Evolutionary conservation across 2,113 vertebrate genomes (phyloP).

Genomic region (Cynocephalus volans): DNA sequence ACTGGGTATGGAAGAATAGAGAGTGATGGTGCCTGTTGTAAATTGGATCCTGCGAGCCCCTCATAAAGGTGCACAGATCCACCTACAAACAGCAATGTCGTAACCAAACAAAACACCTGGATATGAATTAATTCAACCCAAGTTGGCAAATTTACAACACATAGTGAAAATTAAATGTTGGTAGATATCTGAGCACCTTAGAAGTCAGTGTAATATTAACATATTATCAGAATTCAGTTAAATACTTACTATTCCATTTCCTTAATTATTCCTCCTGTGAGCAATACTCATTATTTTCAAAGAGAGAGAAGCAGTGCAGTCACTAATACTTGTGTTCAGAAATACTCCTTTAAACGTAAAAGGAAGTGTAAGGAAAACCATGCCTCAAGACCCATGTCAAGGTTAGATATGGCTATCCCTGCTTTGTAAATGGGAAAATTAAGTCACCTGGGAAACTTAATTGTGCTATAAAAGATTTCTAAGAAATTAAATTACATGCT

Average conservation of each 20-base stretch:
- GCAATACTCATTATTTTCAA: not conserved
- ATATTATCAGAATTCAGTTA: slow-evolving; percentile 7
- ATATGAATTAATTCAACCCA: not conserved
- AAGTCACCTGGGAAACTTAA: not conserved
- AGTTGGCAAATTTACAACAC: not conserved
- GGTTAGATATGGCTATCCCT: not conserved
- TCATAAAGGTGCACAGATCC: not conserved
- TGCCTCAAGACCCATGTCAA: not conserved
- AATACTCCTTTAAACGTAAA: not conserved
- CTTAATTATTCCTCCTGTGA: slow-evolving; percentile 25
- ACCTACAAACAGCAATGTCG: not conserved
- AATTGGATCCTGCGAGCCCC: not conserved
- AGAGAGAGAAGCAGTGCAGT: not conserved
- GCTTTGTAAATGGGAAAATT: not conserved
- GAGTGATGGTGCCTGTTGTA: not conserved
- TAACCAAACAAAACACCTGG: not conserved
- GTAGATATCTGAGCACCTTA: not conserved
- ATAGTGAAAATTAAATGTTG: slow-evolving; percentile 42
- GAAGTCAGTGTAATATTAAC: not conserved
- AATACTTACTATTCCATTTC: not conserved
- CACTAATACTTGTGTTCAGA: not conserved
- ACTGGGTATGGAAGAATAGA: not conserved
- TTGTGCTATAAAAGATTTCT: not conserved
- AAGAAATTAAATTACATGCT: not conserved
- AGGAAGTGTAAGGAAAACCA: not conserved